Base-by-base conservation (phyloP, 2,888 invertebrate species). In the Lithophane semibrunnea region DNA sequence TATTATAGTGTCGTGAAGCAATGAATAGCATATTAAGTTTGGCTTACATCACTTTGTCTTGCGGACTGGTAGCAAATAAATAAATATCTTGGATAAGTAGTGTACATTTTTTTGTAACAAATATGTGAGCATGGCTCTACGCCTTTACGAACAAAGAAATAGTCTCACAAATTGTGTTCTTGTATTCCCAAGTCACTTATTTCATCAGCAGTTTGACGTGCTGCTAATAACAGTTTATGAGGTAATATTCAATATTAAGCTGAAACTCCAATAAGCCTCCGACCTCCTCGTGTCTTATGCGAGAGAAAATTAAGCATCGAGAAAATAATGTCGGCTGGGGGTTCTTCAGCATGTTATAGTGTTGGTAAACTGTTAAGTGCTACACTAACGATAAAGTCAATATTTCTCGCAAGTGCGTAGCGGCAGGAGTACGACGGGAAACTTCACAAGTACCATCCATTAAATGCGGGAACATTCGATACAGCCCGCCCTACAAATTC, bases 311-410 rank as follows among this genome's bases (percentile, higher is more conserved):
- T 82, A 75, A 77, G 65, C 75, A 74, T 75, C 71, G 77, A 79
- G 21, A 21, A 71, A 82, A 75, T 80, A 74, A 80, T 58, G 68
- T 72, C 1, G 65, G 24, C 69, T 70, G 37, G 24, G 42, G 42
- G 24, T 37, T 47, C 67, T 61, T 61, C 54, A 69, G 65, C 72
- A 76, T 75, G 61, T 77, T 84, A 76, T 68, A 83, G 70, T 75
- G 79, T 71, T 75, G 70, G 71, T 67, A 79, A 79, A 76, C 73
- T 77, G 73, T 75, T 73, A 80, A 84, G 83, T 68, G 73, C 73
- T 75, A 79, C 71, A 81, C 80, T 85, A 80, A 80, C 81, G 78
- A 82, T 83, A 79, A 83, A 89, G 80, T 86, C 82, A 88, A 88
- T 88, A 87, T 88, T 89, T 86, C 73, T 68, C 61, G 42, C 73